These are phyloP conservation scores for Drosophila littoralis DNA, from an alignment of 1,140 invertebrate genomes.

Conservation along the genomic window DNA sequence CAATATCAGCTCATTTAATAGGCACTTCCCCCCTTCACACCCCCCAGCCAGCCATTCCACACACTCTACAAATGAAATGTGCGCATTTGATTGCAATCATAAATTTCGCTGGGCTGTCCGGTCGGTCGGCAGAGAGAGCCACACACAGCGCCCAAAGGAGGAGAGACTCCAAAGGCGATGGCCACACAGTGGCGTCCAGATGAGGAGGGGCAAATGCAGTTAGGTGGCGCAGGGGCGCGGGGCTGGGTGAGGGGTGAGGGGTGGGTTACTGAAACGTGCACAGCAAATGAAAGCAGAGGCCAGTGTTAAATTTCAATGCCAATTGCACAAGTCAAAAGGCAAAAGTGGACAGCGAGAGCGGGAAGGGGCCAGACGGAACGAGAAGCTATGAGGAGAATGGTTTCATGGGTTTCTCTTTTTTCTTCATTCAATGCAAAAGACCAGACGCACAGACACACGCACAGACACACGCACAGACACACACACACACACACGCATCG, in stretches of 20 bases:
- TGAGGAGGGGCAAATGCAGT: neutral
- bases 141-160: constrained; percentile 15
- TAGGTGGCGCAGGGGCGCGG: neutral
- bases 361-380: neutral
- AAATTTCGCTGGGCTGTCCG: constrained; percentile 49
- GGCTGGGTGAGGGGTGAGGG: neutral
- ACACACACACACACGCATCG: neutral
- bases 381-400: neutral
- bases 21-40: constrained; percentile 3
- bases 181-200: constrained; percentile 1
- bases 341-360: neutral
- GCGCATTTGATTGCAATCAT: constrained; percentile 67
- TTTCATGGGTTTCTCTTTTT: constrained; percentile 20
- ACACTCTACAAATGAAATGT: constrained; percentile 51
- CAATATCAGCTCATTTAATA: constrained; percentile 41
- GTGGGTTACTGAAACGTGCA: constrained; percentile 50
- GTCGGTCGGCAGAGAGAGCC: neutral
- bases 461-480: neutral
- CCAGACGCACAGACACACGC: constrained; percentile 1
- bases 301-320: constrained; percentile 77
- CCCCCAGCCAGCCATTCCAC: too few relatives aligned
- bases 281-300: constrained; percentile 50
- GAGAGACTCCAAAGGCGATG: neutral
- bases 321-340: constrained; percentile 51
- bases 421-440: constrained; percentile 35